Evolutionary conservation across 1,140 invertebrate genomes (phyloP).

Genomic region (Zaprionus camerounensis): DNA sequence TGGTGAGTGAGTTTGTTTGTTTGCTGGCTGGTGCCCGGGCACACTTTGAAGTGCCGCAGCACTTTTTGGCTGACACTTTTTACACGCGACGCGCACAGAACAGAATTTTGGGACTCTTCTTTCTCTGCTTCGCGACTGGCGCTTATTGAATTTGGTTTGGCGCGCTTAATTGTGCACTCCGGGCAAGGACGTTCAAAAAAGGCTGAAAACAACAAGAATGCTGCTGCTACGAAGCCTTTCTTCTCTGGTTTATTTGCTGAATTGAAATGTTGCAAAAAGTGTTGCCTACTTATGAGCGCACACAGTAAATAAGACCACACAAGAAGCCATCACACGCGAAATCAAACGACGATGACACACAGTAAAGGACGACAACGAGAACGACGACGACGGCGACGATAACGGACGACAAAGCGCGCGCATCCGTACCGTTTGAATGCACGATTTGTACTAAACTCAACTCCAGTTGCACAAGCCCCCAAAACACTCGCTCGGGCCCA

Average conservation of each 20-base stretch:
- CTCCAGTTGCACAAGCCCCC: slow-evolving; percentile 25
- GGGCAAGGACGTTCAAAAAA: not conserved
- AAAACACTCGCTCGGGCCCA: slow-evolving; percentile 20
- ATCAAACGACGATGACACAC: slow-evolving; percentile 19
- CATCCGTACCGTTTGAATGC: slow-evolving; percentile 80
- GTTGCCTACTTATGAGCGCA: slow-evolving; percentile 62
- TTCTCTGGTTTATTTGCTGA: slow-evolving; percentile 13
- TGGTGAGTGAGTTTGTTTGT: not conserved
- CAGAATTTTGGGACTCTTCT: slow-evolving; percentile 19
- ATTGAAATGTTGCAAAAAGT: slow-evolving; percentile 47
- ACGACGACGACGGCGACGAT: slow-evolving; percentile 30
- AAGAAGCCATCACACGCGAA: slow-evolving; percentile 22
- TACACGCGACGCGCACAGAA: slow-evolving; percentile 4
- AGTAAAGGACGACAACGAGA: slow-evolving; percentile 9
- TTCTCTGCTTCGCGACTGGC: not conserved
- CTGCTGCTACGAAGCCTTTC: not conserved
- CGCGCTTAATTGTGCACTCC: slow-evolving; percentile 33
- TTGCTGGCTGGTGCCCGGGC: slow-evolving; percentile 18
- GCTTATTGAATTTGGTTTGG: slow-evolving; percentile 35
- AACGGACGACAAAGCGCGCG: slow-evolving; percentile 46
- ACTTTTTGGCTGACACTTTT: slow-evolving; percentile 46
- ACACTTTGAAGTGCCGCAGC: slow-evolving; percentile 52
- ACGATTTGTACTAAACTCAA: slow-evolving; percentile 78
- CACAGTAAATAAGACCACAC: not conserved
- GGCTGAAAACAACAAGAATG: not conserved